Evolutionary conservation across 2,888 invertebrate species (phyloP).

Genomic region (Ornithoptera alexandrae): DNA sequence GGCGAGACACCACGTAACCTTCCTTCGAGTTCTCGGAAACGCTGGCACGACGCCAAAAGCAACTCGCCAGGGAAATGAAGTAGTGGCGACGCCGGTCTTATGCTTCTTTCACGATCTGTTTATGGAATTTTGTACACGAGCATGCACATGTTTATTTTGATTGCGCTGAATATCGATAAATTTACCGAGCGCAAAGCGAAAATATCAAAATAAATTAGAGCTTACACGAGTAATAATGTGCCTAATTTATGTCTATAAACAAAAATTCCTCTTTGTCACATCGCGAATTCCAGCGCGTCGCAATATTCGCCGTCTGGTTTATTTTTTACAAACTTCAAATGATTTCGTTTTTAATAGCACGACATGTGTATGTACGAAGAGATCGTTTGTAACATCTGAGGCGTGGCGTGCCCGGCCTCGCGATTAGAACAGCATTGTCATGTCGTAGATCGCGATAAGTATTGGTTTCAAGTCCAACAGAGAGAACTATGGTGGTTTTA

Average conservation of each 20-base stretch:
- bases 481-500: slow-evolving; percentile 54
- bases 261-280: slow-evolving; percentile 36
- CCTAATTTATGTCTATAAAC: slow-evolving; percentile 36
- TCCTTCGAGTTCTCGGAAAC: slow-evolving; percentile 75
- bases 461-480: slow-evolving; percentile 60
- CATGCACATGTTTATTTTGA: slow-evolving; percentile 56
- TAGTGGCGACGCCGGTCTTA: slow-evolving; percentile 67
- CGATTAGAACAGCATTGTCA: slow-evolving; percentile 47
- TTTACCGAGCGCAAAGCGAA: slow-evolving; percentile 41
- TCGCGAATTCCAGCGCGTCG: slow-evolving; percentile 30
- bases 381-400: slow-evolving; percentile 48
- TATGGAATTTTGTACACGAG: slow-evolving; percentile 62
- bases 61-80: slow-evolving; percentile 70
- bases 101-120: slow-evolving; percentile 66
- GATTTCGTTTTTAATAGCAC: slow-evolving; percentile 27
- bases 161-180: slow-evolving; percentile 47
- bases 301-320: slow-evolving; percentile 25
- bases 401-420: slow-evolving; percentile 49
- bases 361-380: slow-evolving; percentile 4
- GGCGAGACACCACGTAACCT: slow-evolving; percentile 78
- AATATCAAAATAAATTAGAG: slow-evolving; percentile 37
- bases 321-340: slow-evolving; percentile 29
- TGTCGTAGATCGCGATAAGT: slow-evolving; percentile 63
- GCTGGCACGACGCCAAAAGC: slow-evolving; percentile 65
- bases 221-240: slow-evolving; percentile 36